Percentiles rank a stretch among this genome's conserved stretches.
Evolutionary conservation across 2,113 vertebrate species (phyloP).

Genomic region (Thamnaconus septentrionalis): DNA sequence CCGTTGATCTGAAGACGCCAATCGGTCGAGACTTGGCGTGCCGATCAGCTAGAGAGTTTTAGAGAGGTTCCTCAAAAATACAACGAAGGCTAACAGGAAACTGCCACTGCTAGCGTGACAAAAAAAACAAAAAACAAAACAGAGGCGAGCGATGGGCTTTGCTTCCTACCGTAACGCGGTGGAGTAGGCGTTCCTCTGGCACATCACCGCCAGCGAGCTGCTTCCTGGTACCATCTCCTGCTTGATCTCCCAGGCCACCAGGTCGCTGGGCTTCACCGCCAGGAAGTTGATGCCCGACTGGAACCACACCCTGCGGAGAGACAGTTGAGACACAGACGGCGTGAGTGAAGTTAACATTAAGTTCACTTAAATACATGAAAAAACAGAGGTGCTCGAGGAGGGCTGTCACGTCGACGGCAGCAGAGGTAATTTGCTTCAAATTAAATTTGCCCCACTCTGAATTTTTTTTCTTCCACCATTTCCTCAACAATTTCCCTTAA

Average conservation of each 20-base stretch:
- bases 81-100: conserved; percentile 15
- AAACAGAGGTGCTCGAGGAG: conserved; percentile 23
- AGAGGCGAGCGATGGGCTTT: neutral
- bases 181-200: conserved; percentile 78
- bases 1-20: conserved; percentile 26
- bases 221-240: conserved; percentile 84
- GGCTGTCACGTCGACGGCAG: conserved; percentile 32
- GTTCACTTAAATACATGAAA: conserved; percentile 23
- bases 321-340: conserved; percentile 4
- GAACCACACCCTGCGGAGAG: conserved; percentile 83
- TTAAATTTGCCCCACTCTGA: conserved; percentile 34
- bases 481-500: conserved; percentile 50
- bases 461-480: conserved; percentile 45
- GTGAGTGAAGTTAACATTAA: conserved; percentile 33
- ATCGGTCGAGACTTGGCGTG: conserved; percentile 40
- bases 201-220: conserved; percentile 82
- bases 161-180: conserved; percentile 80
- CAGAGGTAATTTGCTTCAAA: conserved; percentile 34
- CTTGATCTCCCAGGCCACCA: conserved; percentile 90
- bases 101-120: neutral
- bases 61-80: conserved; percentile 35
- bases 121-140: neutral
- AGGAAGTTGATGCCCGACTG: conserved; percentile 84
- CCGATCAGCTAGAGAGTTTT: conserved; percentile 61
- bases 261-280: conserved; percentile 83